Evolutionary conservation across 2,888 invertebrate genomes (phyloP), one percentile per base, ranked within the genome.

Genomic region (Nemurella pictetii): DNA sequence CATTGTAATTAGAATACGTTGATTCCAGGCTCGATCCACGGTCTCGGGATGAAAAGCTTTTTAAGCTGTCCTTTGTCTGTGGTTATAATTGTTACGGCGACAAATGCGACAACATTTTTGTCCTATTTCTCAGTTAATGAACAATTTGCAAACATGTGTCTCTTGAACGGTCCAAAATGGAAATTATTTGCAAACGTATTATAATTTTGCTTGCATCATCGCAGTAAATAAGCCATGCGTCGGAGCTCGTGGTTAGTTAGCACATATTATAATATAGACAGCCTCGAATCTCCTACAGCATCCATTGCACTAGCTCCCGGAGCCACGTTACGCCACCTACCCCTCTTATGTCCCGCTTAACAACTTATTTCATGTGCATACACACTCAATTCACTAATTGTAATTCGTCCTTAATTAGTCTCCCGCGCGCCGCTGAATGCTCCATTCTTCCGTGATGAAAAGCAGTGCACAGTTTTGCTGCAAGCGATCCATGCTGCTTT

Each of bases 341-440:
- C 55, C 55, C 55, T 55, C 55, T 12, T 2, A 55, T 55, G 55
- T 55, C 55, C 75, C 75, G 26, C 75, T 75, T 75, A 75, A 55
- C 55, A 75, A 75, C 75, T 75, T 75, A 75, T 75, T 75, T 28
- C 75, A 28, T 75, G 75, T 75, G 75, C 75, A 75, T 28, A 75
- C 75, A 75, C 75, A 75, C 75, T 78, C 78, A 5, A 78, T 20
- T 26, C 78, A 78, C 78, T 78, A 78, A 78, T 78, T 78, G 78
- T 78, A 78, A 78, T 78, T 78, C 78, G 29, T 78, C 78, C 15
- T 78, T 78, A 78, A 78, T 78, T 78, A 78, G 78, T 29, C 78
- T 78, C 30, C 78, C 78, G n/a, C 28, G 26, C 26, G 78, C 30
- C n/a, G 28, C 20, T 78, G 78, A 30, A 78, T 29, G 78, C 26